phyloP scores from a whole-genome alignment of 1,140 invertebrate genomes.

The Drosophila obscura region DNA sequence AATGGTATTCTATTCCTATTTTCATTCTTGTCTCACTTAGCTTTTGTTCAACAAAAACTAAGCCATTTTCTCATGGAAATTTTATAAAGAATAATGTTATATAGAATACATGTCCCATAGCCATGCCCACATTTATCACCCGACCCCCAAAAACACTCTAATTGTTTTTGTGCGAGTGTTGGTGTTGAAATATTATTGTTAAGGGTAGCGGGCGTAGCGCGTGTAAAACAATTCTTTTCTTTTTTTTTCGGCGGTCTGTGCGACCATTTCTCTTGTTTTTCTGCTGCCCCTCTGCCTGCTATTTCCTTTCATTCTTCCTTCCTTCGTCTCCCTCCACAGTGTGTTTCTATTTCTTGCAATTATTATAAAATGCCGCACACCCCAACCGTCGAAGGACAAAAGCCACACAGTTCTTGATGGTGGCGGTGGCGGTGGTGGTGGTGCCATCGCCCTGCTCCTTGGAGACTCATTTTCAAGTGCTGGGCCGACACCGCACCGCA shows the following conservation, averaged over 20 bases:
- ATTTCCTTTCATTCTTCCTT: constrained; percentile 24
- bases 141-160: constrained; percentile 40
- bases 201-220: constrained; percentile 51
- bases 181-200: constrained; percentile 61
- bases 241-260: constrained; percentile 50
- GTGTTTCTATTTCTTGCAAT: constrained; percentile 55
- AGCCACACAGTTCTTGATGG: constrained; percentile 7
- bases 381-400: constrained; percentile 31
- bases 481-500: constrained; percentile 36
- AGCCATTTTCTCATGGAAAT: too few relatives aligned
- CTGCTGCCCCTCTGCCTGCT: not conserved
- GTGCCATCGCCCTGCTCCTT: constrained; percentile 54
- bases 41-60: too few relatives aligned
- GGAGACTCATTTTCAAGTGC: constrained; percentile 78
- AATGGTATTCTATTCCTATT: too few relatives aligned
- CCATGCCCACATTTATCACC: constrained; percentile 50
- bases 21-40: too few relatives aligned
- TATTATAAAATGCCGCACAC: constrained; percentile 75
- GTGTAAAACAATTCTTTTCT: not conserved
- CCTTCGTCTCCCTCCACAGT: too few relatives aligned
- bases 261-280: too few relatives aligned
- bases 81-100: too few relatives aligned
- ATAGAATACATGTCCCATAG: not conserved
- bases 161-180: constrained; percentile 12
- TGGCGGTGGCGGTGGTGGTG: constrained; percentile 47